Base-by-base conservation (phyloP, 2,888 invertebrate genomes). In the Homarus gammarus region DNA sequence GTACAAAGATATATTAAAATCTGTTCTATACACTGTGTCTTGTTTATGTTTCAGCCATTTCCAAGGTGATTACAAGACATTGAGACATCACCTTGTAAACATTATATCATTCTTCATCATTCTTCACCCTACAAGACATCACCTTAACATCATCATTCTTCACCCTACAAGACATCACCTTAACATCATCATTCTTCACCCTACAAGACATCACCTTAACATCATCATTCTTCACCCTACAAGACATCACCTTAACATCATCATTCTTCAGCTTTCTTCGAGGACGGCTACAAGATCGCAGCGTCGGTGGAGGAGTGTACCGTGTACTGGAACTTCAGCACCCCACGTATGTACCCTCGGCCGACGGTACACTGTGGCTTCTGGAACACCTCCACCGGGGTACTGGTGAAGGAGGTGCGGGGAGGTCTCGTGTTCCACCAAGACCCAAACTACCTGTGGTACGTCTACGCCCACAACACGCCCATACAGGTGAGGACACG, bases 371-470 rank as follows among this genome's bases (percentile, higher is more conserved):
- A 2, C 2, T 75, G 75, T n/a, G 75, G 75, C 75, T 75, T 75
- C 38, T 75, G 75, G 75, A 6, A 40, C 40, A 72, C 36, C 38
- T 8, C 44, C 40, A 27, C 75, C 5, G 44, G 44, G 8, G 44
- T 12, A 1, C 40, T 40, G 22, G 75, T 40, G 38, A 12, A 40
- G n/a, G 27, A n/a, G 27, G 8, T 75, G 27, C 40, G 38, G 0
- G 75, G 75, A 27, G 75, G 75, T 0, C 75, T 75, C 15, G 40
- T 75, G n/a, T 75, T 31, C 40, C 75, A 40, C 40, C 75, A 75
- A n/a, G 40, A 44, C 44, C 2, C 44, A 8, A 40, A 75, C 44
- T 27, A 44, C 27, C 18, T 33, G 0, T 75, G 75, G 75, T n/a
- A 75, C 44, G 75, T 44, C 75, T 75, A 22, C 75, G 44, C n/a